Base-by-base conservation (phyloP, 2,888 invertebrate species). In the Lycia hirtaria region DNA sequence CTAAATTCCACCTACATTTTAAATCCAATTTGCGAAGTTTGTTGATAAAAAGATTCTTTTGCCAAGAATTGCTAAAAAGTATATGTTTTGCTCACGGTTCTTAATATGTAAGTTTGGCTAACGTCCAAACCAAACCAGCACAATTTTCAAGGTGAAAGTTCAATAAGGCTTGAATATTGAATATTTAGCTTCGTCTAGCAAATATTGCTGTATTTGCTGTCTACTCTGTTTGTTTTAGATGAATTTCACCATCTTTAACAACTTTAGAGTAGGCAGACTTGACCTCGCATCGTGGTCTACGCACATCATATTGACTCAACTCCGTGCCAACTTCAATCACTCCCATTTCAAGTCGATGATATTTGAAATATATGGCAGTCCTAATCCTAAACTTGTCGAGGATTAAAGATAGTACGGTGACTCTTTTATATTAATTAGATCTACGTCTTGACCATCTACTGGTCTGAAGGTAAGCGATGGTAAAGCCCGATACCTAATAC, bases 171-270 rank as follows among this genome's bases (percentile, higher is more conserved):
- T 35, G 35, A 17, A 35, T 19, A 35, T 6, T 22, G 38, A 26
- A 41, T 41, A 28, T 41, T 15, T 26, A 17, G 41, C 41, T 28
- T 41, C 26, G 5, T 41, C 41, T 17, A 41, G n/a, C 10, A 17
- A 28, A 41, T 17, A 17, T 17, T n/a, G n/a, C n/a, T n/a, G n/a
- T 26, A 26, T 10, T 41, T 14, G n/a, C 15, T 26, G 26, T n/a
- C 5, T 41, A 15, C 15, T 41, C 24, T 28, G n/a, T 26, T 15
- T 17, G 41, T 41, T 26, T 1, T 26, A 1, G 14, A 26, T 24
- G 41, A n/a, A 19, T 30, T 12, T 30, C 30, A n/a, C 12, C 30
- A 30, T 30, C 30, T 2, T 12, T 3, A 35, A 35, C 17, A 15
- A 17, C 26, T 17, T 10, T 15, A 26, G 26, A 26, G 26, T 10